phyloP scores from a whole-genome alignment of 2,113 vertebrate species.

The Spilogale gracilis region DNA sequence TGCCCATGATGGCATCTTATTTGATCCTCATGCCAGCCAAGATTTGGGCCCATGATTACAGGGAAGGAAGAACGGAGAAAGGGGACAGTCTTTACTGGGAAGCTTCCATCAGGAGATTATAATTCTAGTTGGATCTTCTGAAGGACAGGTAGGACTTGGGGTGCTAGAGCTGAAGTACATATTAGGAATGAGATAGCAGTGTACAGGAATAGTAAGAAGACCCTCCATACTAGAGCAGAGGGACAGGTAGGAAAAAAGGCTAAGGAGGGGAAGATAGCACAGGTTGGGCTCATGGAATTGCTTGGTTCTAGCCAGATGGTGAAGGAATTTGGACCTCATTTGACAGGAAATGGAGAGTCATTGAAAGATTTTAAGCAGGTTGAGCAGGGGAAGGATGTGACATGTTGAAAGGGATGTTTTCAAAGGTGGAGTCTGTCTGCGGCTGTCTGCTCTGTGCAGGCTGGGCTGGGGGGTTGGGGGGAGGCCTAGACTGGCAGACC shows the following conservation, averaged over 20 bases:
- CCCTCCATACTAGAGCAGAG: background rate
- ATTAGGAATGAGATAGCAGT: background rate
- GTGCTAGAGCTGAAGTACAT: background rate
- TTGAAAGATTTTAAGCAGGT: conserved; percentile 69
- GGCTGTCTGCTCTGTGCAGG: conserved; percentile 60
- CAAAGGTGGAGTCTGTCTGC: conserved; percentile 68
- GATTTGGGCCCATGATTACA: background rate
- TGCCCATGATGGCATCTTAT: background rate
- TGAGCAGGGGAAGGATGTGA: conserved; percentile 80
- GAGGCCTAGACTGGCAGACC: conserved; percentile 30
- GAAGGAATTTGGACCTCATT: conserved; percentile 65
- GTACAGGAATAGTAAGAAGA: background rate
- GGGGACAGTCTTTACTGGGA: background rate
- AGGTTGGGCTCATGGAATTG: background rate
- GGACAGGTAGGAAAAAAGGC: background rate
- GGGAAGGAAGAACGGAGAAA: background rate
- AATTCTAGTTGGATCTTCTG: background rate
- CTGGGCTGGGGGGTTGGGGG: background rate
- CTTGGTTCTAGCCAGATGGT: conserved; percentile 55
- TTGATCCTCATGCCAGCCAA: background rate
- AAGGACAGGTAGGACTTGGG: background rate
- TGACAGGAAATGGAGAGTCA: conserved; percentile 72
- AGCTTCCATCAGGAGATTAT: background rate
- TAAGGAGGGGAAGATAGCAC: background rate
- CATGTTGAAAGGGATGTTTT: conserved; percentile 80